Conservation (phyloP, 2,888 invertebrate genomes). For the Podabrus alpinus region DNA sequence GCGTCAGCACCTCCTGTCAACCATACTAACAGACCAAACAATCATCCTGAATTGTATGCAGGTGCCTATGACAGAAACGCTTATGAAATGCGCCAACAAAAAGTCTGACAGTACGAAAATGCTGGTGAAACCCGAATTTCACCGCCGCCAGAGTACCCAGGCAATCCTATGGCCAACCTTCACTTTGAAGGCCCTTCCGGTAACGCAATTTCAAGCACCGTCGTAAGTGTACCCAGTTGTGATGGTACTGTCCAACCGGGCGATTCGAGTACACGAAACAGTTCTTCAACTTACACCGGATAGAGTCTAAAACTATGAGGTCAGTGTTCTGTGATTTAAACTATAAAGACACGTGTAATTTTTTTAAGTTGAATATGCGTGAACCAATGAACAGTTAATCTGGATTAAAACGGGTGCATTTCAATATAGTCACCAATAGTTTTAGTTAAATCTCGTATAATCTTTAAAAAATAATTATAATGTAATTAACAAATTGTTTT, state of each 20-base stretch:
- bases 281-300: constrained; percentile 23
- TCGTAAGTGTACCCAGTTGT: constrained; percentile 20
- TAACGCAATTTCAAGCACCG: constrained; percentile 15
- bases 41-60: constrained; percentile 69
- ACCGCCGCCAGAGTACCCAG: constrained; percentile 55
- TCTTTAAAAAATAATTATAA: constrained; percentile 23
- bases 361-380: constrained; percentile 40
- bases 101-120: constrained; percentile 63
- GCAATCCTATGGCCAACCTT: constrained; percentile 49
- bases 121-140: constrained; percentile 47
- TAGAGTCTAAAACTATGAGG: constrained; percentile 23
- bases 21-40: constrained; percentile 52
- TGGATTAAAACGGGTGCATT: constrained; percentile 51
- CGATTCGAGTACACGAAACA: constrained; percentile 22
- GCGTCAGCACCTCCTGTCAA: constrained; percentile 54
- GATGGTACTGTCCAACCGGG: constrained; percentile 16
- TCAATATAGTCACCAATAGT: constrained; percentile 47
- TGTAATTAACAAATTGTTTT: constrained; percentile 23
- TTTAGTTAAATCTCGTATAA: constrained; percentile 34
- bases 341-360: constrained; percentile 40
- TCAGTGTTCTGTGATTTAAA: constrained; percentile 50
- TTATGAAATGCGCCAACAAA: constrained; percentile 75
- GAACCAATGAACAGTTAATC: constrained; percentile 32
- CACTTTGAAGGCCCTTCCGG: constrained; percentile 43
- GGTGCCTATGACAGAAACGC: constrained; percentile 71